Evolutionary conservation across 2,797 vertebrate genomes (phyloP).

Genomic region (Sternotherus odoratus): DNA sequence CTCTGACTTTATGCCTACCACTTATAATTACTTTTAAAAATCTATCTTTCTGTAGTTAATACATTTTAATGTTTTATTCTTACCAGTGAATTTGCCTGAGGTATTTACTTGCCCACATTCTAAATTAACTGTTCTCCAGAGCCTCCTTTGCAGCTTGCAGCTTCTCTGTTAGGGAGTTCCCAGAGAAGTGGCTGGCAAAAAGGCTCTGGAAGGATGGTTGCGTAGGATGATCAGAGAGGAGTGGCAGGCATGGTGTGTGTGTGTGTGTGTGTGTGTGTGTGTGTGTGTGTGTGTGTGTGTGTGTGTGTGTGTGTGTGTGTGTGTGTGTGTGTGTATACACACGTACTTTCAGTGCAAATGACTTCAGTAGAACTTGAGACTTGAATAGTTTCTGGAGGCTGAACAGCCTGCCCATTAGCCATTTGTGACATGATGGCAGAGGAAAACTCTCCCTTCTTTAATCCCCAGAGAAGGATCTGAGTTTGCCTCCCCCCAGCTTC

Average conservation of each 20-base stretch:
- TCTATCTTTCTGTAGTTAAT: too few species aligned
- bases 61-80: too few species aligned
- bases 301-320: too few species aligned
- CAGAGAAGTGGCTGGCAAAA: not conserved
- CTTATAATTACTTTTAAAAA: too few species aligned
- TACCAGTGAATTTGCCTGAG: too few species aligned
- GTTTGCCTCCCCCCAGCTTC: not conserved
- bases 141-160: not conserved
- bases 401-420: not conserved
- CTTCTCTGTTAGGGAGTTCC: rapidly evolving
- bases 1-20: too few species aligned
- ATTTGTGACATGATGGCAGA: not conserved
- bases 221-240: not conserved
- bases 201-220: not conserved
- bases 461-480: not conserved
- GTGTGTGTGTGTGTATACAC: rapidly evolving
- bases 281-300: rapidly evolving
- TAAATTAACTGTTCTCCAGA: not conserved
- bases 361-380: not conserved
- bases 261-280: not conserved
- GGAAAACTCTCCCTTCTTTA: not conserved
- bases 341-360: not conserved
- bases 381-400: not conserved
- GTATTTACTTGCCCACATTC: rapidly evolving
- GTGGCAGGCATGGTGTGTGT: not conserved